These are phyloP conservation scores for Anaspis maculata DNA, from an alignment of 2,888 invertebrate species.

Conservation along the genomic window DNA sequence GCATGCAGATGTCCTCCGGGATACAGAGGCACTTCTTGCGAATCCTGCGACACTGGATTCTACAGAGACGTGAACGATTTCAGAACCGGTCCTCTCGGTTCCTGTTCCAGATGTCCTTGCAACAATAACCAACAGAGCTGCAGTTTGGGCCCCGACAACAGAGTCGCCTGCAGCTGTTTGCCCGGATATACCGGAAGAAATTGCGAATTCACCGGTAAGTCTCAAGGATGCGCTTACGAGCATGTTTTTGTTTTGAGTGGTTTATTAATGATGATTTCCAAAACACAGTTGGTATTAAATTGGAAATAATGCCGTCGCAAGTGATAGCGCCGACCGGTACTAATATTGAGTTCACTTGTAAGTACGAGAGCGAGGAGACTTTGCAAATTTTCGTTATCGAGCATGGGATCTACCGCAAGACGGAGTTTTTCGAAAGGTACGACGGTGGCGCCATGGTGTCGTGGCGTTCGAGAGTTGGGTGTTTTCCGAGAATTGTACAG, in stretches of 20 bases:
- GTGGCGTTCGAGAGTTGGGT: slow-evolving; percentile 36
- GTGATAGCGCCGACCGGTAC: slow-evolving; percentile 38
- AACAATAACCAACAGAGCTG: slow-evolving; percentile 64
- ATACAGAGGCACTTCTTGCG: slow-evolving; percentile 77
- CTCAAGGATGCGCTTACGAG: background rate
- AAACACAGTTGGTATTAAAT: slow-evolving; percentile 18
- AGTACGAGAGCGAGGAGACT: slow-evolving; percentile 40
- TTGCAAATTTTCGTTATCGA: slow-evolving; percentile 39
- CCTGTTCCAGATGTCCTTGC: slow-evolving; percentile 70
- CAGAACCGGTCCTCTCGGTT: slow-evolving; percentile 44
- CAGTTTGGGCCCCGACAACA: slow-evolving; percentile 46
- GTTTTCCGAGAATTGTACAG: slow-evolving; percentile 24
- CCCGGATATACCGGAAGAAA: slow-evolving; percentile 60
- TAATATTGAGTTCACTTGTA: slow-evolving; percentile 44
- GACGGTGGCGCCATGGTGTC: slow-evolving; percentile 18
- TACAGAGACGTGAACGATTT: slow-evolving; percentile 57
- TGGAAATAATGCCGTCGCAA: slow-evolving; percentile 45
- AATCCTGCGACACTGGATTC: slow-evolving; percentile 63
- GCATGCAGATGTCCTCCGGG: slow-evolving; percentile 49
- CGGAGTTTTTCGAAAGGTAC: slow-evolving; percentile 5
- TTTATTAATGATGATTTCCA: background rate
- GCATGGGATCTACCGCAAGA: slow-evolving; percentile 1
- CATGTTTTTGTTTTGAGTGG: background rate
- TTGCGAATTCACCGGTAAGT: slow-evolving; percentile 53
- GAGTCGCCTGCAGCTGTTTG: slow-evolving; percentile 62